phyloP scores from a whole-genome alignment of 2,113 vertebrate species.

The Steatornis caripensis region DNA sequence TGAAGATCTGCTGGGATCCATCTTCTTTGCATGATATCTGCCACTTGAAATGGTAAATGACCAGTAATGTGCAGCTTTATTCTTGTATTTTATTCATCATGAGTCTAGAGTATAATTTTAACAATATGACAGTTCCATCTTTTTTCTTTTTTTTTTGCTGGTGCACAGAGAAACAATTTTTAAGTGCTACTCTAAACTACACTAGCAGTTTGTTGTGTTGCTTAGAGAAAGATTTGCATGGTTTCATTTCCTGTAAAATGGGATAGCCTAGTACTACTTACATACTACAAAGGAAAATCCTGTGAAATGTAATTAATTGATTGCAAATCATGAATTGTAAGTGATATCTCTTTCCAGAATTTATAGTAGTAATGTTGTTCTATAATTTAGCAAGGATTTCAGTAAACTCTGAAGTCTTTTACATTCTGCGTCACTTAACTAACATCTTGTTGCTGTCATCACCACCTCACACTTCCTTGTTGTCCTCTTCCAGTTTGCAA shows the following conservation, averaged over 20 bases:
- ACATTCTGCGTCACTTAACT: not conserved
- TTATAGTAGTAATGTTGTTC: not conserved
- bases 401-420: not conserved
- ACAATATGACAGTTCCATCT: not conserved
- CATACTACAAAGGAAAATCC: not conserved
- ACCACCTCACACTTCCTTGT: not conserved
- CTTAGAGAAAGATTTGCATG: not conserved
- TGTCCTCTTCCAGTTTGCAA: not conserved
- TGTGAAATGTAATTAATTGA: not conserved
- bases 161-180: not conserved
- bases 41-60: not conserved
- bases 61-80: not conserved
- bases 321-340: not conserved
- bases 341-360: not conserved
- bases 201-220: not conserved
- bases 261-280: not conserved
- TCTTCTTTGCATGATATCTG: not conserved
- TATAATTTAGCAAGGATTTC: not conserved
- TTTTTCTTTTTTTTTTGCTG: not conserved
- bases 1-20: not conserved
- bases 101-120: not conserved
- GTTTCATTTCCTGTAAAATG: not conserved
- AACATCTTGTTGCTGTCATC: not conserved
- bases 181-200: not conserved
- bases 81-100: not conserved